phyloP scores from a whole-genome alignment of 2,113 vertebrate genomes.

The Channa maculata region DNA sequence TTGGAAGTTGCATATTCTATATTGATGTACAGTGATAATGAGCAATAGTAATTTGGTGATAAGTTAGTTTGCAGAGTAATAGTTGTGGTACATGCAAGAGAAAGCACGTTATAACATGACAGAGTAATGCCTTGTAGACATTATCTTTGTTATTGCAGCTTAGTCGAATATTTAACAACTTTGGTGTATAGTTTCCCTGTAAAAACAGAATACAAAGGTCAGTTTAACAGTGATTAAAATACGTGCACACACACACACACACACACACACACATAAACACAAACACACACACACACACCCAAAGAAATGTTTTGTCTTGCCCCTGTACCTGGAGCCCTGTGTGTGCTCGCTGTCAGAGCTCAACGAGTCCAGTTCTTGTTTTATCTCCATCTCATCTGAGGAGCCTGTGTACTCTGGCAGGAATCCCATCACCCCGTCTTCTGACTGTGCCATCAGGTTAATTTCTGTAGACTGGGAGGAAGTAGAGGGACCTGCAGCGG shows the following conservation, averaged over 20 bases:
- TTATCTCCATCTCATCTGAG: conserved; percentile 92
- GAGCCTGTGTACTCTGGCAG: conserved; percentile 94
- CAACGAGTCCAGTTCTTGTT: conserved; percentile 85
- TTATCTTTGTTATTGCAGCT: background rate
- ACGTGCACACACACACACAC: background rate
- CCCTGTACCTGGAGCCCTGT: conserved; percentile 78
- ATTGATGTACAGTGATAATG: too few species aligned
- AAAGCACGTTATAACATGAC: background rate
- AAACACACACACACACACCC: background rate
- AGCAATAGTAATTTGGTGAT: too few species aligned
- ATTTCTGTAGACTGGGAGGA: conserved; percentile 85
- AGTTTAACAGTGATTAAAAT: background rate
- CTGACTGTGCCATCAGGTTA: conserved; percentile 85
- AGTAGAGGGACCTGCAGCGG: conserved; percentile 85
- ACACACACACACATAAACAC: background rate
- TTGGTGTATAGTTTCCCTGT: background rate
- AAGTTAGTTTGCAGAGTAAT: too few species aligned
- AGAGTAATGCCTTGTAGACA: background rate
- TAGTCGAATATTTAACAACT: background rate
- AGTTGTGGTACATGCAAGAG: too few species aligned
- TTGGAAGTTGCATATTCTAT: too few species aligned
- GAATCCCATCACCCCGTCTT: conserved; percentile 89
- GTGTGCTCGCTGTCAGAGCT: conserved; percentile 80
- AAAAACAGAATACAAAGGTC: conserved; percentile 1
- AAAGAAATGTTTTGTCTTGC: background rate